Evolutionary conservation across 2,888 invertebrate species (phyloP).

Genomic region (Ashinkailepas kermadecensis): DNA sequence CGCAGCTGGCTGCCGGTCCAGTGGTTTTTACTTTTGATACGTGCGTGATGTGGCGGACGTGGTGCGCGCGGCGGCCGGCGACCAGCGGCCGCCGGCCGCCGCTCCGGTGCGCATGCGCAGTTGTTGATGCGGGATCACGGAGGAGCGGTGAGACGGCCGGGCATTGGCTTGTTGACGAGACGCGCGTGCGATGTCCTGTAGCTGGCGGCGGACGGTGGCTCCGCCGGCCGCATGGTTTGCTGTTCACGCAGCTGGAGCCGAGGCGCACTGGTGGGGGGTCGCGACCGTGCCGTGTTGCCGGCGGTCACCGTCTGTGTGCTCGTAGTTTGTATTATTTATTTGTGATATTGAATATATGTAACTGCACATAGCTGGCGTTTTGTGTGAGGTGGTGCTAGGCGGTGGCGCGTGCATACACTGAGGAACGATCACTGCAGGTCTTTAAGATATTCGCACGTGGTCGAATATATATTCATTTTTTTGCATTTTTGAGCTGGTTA

Average conservation of each 20-base stretch:
- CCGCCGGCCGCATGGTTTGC: background rate
- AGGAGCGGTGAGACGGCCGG: background rate
- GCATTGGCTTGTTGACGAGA: background rate
- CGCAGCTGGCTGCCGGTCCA: too few relatives aligned
- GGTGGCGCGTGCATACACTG: too few relatives aligned
- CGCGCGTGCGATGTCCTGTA: background rate
- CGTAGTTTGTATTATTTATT: conserved; percentile 16
- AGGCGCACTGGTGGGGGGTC: background rate
- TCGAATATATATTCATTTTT: too few relatives aligned
- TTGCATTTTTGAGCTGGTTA: too few relatives aligned
- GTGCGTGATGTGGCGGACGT: background rate
- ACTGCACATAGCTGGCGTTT: background rate
- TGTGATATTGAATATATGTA: conserved; percentile 18
- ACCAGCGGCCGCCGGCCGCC: background rate
- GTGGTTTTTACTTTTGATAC: background rate
- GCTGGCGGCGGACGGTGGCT: background rate
- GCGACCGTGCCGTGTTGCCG: background rate
- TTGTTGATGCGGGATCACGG: background rate
- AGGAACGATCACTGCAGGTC: too few relatives aligned
- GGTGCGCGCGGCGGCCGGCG: background rate
- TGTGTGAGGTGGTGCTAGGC: too few relatives aligned
- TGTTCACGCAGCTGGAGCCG: background rate
- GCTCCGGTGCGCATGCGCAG: background rate
- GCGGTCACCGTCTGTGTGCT: background rate
- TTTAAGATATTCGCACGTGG: too few relatives aligned